Evolutionary conservation across 2,113 vertebrate species (phyloP), one percentile per base, ranked within the genome.

Genomic region (Sarotherodon lohbergeri): DNA sequence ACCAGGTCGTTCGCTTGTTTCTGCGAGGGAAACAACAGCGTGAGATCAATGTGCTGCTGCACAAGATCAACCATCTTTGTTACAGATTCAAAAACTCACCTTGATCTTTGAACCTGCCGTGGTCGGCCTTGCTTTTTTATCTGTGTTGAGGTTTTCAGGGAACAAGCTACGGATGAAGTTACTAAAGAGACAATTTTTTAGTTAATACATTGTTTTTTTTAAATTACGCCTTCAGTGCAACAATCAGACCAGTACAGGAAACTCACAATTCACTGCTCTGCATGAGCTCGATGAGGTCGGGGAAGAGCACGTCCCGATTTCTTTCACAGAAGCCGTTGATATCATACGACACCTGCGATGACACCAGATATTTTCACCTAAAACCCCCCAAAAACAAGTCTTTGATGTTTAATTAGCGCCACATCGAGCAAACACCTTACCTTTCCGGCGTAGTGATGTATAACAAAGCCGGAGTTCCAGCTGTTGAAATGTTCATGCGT

Each of bases 401-500:
- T 0, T 27, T 73, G 39, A 73, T 2, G 41, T 2, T 73, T 46
- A 17, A 46, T 17, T 3, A 46, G 39, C 9, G 1, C 5, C 41
- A 32, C 17, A 5, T 32, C 6, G 5, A 50, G 71, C 27, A 78
- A 0, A 78, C 29, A 34, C 61, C 66, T 68, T 90, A 99, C 98
- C 95, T 99, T 99, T 90, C 99, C 99, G 3, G 99, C 98, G 0
- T 99, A 99, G 96, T 99, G 98, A 94, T 99, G 99, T 90, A 99
- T 96, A 92, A 99, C 63, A 3, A 99, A 99, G 71, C 98, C 99
- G 0, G 97, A 95, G 94, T 89, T 99, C 97, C 98, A 99, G 97
- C 95, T 98, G 96, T 98, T 99, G 95, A 99, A 99, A 93, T 99
- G 98, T 71, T 99, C 98, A 0, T 99, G 98, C 0, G 93, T 97